Percentiles rank a stretch among this genome's conserved stretches.
phyloP scores from a whole-genome alignment of 2,888 invertebrate species.

The Rotaria socialis region DNA sequence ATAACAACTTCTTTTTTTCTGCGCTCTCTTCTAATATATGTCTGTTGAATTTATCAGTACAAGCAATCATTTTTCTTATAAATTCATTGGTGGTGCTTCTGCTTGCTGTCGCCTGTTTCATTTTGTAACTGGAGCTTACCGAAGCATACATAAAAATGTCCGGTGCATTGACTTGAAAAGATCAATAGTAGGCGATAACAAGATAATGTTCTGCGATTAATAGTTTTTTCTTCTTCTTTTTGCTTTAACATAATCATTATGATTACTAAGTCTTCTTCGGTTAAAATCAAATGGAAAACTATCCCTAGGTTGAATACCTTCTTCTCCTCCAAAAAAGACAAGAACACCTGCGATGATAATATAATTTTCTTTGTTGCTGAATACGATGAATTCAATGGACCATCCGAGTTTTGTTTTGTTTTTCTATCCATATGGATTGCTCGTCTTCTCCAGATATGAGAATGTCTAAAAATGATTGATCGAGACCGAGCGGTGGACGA shows the following conservation, averaged over 20 bases:
- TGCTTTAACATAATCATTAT: background rate
- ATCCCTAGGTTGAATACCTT: too few relatives aligned
- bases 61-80: background rate
- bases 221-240: background rate
- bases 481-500: conserved; percentile 29
- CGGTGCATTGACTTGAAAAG: conserved; percentile 21
- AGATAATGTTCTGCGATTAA: background rate
- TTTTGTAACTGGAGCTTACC: background rate
- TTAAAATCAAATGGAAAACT: too few relatives aligned
- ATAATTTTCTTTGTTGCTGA: too few relatives aligned
- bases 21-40: background rate
- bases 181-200: background rate
- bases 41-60: background rate
- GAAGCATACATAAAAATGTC: background rate
- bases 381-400: background rate
- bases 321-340: too few relatives aligned
- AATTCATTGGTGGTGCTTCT: background rate
- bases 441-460: background rate
- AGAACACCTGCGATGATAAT: too few relatives aligned
- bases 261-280: background rate
- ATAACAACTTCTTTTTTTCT: background rate
- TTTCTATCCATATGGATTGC: background rate
- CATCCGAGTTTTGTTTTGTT: background rate
- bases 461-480: conserved; percentile 18
- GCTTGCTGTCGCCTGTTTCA: conserved; percentile 7